A percentile compares a stretch with the other conserved stretches of the same genome.
phyloP scores from a whole-genome alignment of 1,140 invertebrate genomes.

The Leptopilina boulardi region DNA sequence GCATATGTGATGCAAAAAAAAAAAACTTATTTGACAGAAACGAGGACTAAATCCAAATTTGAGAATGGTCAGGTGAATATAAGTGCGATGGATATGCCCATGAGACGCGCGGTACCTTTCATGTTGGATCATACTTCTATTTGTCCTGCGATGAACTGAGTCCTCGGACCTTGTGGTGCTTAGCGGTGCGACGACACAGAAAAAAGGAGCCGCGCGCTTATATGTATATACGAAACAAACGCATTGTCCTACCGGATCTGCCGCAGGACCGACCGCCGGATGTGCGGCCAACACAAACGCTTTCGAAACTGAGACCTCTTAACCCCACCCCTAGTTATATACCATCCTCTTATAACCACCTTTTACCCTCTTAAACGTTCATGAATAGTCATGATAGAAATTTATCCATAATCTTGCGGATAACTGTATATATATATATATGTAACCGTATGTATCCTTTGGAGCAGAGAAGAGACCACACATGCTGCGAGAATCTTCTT shows the following conservation, averaged over 20 bases:
- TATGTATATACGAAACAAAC: conserved; percentile 34
- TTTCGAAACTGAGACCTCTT: conserved; percentile 41
- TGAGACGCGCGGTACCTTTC: conserved; percentile 50
- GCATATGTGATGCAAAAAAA: conserved; percentile 51
- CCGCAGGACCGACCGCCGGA: conserved; percentile 49
- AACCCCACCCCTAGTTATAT: not conserved
- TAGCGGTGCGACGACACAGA: conserved; percentile 46
- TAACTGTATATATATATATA: too few species aligned
- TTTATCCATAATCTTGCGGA: conserved; percentile 36
- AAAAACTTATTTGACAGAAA: too few species aligned
- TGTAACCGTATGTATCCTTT: not conserved
- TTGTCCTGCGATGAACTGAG: conserved; percentile 51
- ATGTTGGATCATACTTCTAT: conserved; percentile 62
- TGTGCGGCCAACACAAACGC: conserved; percentile 48
- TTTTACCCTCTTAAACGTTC: conserved; percentile 36
- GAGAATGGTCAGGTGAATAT: conserved; percentile 56
- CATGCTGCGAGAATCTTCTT: not conserved
- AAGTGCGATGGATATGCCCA: conserved; percentile 49
- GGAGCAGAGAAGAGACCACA: conserved; percentile 2
- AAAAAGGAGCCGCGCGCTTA: conserved; percentile 51
- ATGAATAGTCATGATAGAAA: conserved; percentile 41
- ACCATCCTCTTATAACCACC: conserved; percentile 30
- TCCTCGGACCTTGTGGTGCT: conserved; percentile 49
- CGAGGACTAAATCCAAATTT: conserved; percentile 54
- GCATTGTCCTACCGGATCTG: conserved; percentile 52